These are phyloP conservation scores for Choristoneura rosaceana DNA, from an alignment of 2,888 invertebrate species.

Conservation along the genomic window DNA sequence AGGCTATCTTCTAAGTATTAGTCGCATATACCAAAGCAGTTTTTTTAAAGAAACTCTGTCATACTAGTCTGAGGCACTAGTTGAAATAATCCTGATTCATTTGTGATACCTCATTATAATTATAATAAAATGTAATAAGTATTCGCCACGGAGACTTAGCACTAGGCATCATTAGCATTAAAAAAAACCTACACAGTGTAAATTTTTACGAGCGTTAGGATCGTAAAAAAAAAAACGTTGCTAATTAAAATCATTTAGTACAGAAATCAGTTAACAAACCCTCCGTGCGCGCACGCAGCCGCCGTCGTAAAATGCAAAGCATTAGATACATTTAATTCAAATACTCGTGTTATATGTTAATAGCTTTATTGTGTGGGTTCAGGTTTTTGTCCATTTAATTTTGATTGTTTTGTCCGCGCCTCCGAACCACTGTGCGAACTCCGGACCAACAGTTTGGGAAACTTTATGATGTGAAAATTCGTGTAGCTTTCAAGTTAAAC, in stretches of 20 bases:
- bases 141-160: neutral
- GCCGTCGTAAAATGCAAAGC: conserved; percentile 36
- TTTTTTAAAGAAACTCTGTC: no score
- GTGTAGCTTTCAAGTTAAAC: conserved; percentile 32
- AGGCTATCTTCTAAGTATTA: no score
- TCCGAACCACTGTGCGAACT: conserved; percentile 40
- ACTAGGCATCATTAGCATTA: neutral
- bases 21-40: no score
- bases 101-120: neutral
- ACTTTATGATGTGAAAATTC: conserved; percentile 42
- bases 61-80: no score
- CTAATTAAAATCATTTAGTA: conserved; percentile 40
- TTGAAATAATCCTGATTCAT: no score
- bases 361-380: conserved; percentile 36
- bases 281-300: conserved; percentile 15
- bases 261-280: conserved; percentile 35
- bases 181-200: neutral
- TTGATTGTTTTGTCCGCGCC: conserved; percentile 41
- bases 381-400: conserved; percentile 38
- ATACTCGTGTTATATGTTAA: conserved; percentile 36
- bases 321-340: conserved; percentile 32
- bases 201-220: neutral
- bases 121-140: neutral
- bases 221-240: conserved; percentile 24
- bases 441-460: conserved; percentile 22